Conservation (phyloP, 2,113 vertebrate species). For the Vombatus ursinus region DNA sequence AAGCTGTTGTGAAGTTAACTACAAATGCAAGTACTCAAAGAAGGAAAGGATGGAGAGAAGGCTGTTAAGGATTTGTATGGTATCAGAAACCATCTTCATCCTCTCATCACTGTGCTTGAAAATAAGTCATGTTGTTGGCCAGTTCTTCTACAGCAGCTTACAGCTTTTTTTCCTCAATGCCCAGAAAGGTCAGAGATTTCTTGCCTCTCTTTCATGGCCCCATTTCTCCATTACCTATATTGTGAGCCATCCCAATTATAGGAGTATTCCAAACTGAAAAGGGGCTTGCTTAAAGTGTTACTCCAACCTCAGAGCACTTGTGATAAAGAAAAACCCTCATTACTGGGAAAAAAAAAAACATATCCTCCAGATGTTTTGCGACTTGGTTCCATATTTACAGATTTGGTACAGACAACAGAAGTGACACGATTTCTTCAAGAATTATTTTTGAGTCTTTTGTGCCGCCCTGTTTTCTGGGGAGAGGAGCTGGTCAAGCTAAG, state of each 20-base stretch:
- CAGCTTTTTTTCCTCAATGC: no score
- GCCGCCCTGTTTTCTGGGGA: conserved; percentile 83
- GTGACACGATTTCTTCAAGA: conserved; percentile 85
- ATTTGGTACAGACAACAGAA: conserved; percentile 89
- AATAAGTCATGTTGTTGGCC: no score
- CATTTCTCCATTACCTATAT: conserved; percentile 94
- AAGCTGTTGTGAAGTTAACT: no score
- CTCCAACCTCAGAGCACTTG: conserved; percentile 75
- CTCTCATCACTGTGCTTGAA: no score
- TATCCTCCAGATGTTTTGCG: conserved; percentile 87
- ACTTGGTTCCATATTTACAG: conserved; percentile 91
- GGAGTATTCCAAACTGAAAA: conserved; percentile 89
- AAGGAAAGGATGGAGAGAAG: no score
- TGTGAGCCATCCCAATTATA: conserved; percentile 90
- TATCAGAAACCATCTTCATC: no score
- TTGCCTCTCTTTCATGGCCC: conserved; percentile 88
- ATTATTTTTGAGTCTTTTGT: conserved; percentile 84
- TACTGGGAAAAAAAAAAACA: conserved; percentile 78
- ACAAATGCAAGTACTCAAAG: no score
- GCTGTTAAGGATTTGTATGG: no score
- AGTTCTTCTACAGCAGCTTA: no score
- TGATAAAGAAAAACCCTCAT: conserved; percentile 44
- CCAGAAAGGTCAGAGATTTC: conserved; percentile 87
- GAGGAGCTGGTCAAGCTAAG: conserved; percentile 83
- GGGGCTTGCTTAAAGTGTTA: conserved; percentile 88